A percentile compares a stretch with the other conserved stretches of the same genome.
phyloP scores from a whole-genome alignment of 2,797 vertebrate genomes.

The Helostoma temminkii region DNA sequence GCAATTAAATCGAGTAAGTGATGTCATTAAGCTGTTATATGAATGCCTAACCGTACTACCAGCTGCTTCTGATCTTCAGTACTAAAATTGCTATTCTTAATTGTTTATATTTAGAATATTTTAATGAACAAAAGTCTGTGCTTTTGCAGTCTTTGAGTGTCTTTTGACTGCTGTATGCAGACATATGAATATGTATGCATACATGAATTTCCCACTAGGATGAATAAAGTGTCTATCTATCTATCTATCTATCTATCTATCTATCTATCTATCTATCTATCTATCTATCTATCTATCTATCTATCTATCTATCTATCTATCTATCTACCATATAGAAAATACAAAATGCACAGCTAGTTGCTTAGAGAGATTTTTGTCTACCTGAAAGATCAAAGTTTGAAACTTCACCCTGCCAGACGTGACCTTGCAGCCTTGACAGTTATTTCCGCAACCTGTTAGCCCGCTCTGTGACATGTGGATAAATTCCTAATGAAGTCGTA shows the following conservation, averaged over 20 bases:
- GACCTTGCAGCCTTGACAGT: constrained; percentile 1
- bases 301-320: too few species aligned
- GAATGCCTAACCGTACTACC: constrained; percentile 40
- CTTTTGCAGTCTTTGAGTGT: too few species aligned
- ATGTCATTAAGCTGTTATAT: constrained; percentile 67
- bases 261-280: too few species aligned
- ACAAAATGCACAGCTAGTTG: too few species aligned
- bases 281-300: too few species aligned
- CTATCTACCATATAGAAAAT: too few species aligned
- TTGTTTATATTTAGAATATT: constrained; percentile 11
- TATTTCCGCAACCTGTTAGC: not conserved
- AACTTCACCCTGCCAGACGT: not conserved
- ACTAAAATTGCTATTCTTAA: constrained; percentile 2
- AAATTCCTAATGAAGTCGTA: not conserved
- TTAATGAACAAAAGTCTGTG: constrained; percentile 12
- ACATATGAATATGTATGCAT: too few species aligned
- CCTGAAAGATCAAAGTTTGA: not conserved
- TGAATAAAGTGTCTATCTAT: too few species aligned
- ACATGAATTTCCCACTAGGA: too few species aligned
- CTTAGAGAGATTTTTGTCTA: not conserved
- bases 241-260: too few species aligned
- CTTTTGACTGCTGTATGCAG: too few species aligned
- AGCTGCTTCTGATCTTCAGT: constrained; percentile 4
- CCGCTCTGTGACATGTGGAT: not conserved
- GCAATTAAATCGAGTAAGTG: constrained; percentile 71